phyloP scores from a whole-genome alignment of 1,140 invertebrate species.

The Nasonia vitripennis region DNA sequence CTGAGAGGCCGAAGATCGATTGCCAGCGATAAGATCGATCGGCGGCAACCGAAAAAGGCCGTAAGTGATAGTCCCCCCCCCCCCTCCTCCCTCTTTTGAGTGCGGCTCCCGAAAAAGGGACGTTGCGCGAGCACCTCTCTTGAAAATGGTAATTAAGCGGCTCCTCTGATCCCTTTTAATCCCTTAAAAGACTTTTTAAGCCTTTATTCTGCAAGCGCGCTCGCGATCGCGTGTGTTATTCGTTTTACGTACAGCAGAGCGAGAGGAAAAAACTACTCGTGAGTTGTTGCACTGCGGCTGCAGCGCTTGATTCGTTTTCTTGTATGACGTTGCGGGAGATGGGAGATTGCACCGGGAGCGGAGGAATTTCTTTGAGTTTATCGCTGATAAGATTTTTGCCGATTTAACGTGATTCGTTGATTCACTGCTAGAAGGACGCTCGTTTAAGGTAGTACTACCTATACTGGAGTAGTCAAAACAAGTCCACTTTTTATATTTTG shows the following conservation, averaged over 20 bases:
- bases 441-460: neutral
- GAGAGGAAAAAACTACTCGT: neutral
- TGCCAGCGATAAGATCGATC: constrained; percentile 69
- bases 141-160: constrained; percentile 54
- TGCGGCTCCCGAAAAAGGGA: constrained; percentile 27
- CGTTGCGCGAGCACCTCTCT: constrained; percentile 10
- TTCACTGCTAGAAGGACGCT: neutral
- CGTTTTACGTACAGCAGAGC: neutral
- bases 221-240: constrained; percentile 18
- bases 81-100: neutral
- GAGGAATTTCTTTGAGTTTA: neutral
- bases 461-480: too few relatives aligned
- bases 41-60: constrained; percentile 57
- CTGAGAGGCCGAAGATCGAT: constrained; percentile 64
- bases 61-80: constrained; percentile 30
- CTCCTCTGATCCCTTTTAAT: constrained; percentile 51
- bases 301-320: neutral
- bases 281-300: too few relatives aligned
- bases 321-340: neutral
- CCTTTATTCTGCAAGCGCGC: constrained; percentile 32
- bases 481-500: too few relatives aligned
- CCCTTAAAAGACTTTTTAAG: constrained; percentile 50
- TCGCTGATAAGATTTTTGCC: constrained; percentile 17
- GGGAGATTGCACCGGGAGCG: neutral
- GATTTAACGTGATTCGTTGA: neutral